Evolutionary conservation across 1,140 invertebrate genomes (phyloP).

Genomic region (Aphelinus certus): DNA sequence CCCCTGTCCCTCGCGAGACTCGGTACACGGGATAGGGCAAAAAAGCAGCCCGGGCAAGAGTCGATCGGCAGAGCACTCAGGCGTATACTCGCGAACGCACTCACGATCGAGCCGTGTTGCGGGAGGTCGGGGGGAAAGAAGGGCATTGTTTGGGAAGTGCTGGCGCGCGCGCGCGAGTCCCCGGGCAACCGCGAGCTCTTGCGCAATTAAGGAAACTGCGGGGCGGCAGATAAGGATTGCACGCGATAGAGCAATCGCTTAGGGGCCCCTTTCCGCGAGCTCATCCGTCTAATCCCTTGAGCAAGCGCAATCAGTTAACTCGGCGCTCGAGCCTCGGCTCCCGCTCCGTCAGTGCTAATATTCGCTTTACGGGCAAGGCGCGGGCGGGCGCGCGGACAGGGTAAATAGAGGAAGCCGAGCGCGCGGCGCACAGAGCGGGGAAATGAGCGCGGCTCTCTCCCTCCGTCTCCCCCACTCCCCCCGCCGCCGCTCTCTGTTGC

Average conservation of each 20-base stretch:
- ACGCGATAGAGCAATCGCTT: constrained; percentile 40
- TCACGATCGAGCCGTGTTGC: not conserved
- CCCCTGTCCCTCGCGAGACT: no score
- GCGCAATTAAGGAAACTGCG: constrained; percentile 39
- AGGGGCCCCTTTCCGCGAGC: constrained; percentile 39
- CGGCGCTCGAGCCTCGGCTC: not conserved
- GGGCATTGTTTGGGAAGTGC: constrained; percentile 27
- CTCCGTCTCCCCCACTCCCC: no score
- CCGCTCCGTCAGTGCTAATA: constrained; percentile 34
- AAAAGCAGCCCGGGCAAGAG: no score
- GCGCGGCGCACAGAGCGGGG: constrained; percentile 8
- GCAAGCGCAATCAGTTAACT: constrained; percentile 41
- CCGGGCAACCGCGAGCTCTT: constrained; percentile 27
- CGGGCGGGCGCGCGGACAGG: constrained; percentile 4
- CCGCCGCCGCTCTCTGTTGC: no score
- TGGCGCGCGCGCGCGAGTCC: not conserved
- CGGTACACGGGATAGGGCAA: no score
- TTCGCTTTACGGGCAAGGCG: constrained; percentile 28
- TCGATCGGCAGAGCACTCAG: no score
- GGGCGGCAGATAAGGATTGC: constrained; percentile 31
- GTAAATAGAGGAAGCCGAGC: constrained; percentile 21
- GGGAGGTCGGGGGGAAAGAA: not conserved
- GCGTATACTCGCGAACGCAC: constrained; percentile 22
- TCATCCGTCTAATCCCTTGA: constrained; percentile 40
- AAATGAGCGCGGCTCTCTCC: constrained; percentile 32